Base-by-base conservation (phyloP, 2,888 invertebrate species). In the Melitaea athalia region DNA sequence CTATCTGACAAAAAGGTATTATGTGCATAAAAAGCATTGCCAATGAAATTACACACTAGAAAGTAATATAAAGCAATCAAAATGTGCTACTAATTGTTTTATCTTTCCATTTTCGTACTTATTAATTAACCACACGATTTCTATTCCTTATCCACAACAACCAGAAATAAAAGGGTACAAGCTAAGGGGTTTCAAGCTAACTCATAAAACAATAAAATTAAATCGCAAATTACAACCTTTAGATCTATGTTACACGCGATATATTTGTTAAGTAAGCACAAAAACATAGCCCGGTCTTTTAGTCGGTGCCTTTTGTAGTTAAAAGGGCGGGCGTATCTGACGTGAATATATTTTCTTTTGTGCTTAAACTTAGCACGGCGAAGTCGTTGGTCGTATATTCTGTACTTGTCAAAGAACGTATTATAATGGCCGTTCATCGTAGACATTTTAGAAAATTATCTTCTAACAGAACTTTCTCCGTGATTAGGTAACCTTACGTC, bases 331-430 rank as follows among this genome's bases (percentile, higher is more conserved):
- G 49, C n/a, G 10, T 62, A 33, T 49, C 47, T 49, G 61, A 33
- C 49, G 15, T 38, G 49, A 33, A 49, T 49, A 38, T 33, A 62
- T 62, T 62, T 62, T 49, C 61, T 62, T 60, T 62, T 62, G 50
- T 38, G 49, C 61, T 4, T 62, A 10, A 50, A 62, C 33, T 50
- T 50, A 62, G 7, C n/a, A 1, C 15, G 31, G 33, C 24, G 24
- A 49, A 49, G 33, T 17, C 33, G 49, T 50, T 10, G 49, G 10
- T 33, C 55, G 33, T n/a, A n/a, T 33, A 55, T 33, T 52, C 8
- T n/a, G 33, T 55, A n/a, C 33, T 8, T 55, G n/a, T 55, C n/a
- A 55, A n/a, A n/a, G 55, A 11, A 55, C 8, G 11, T 38, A 15
- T 38, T 55, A 55, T 12, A 33, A 12, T n/a, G 12, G 11, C 7